Evolutionary conservation across 2,888 invertebrate species (phyloP), one percentile per base, ranked within the genome.

Genomic region (Oscheius onirici): DNA sequence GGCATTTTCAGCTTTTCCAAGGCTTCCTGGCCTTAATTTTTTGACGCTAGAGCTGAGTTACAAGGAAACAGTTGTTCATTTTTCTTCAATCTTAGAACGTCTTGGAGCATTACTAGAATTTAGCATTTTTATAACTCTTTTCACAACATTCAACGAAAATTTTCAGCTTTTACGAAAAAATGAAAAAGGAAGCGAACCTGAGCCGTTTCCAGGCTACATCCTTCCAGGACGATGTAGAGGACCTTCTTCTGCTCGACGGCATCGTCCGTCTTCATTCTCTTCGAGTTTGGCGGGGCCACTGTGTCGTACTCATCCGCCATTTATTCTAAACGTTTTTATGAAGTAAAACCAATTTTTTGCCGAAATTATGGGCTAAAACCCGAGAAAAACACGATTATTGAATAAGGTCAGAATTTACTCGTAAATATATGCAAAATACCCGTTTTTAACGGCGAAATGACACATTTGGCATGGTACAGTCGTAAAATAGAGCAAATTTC

Each of bases 191-290:
- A 8, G 3, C 13, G 5, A 10, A 95, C 96, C 91, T 97, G 97
- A 0, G 96, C 95, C 52, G 95, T 93, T 90, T 99, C 97, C 66
- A 99, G 89, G 86, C 96, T 95, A 3, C 97, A 96, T 71, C 93
- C 92, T 90, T 97, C 97, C 68, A 99, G 89, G 72, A 99, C 92
- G 49, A 99, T 92, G 61, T 97, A 92, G 88, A 95, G 95, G 2
- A 75, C 66, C 61, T 81, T 83, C 66, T 81, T 83, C 67, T 80
- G 80, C 24, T 75, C 72, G 15, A 65, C 66, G 20, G 69, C 66
- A 15, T 70, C 76, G 69, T 82, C 83, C 0, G 80, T 79, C 71
- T 83, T 84, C 74, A 84, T 63, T 44, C 82, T 76, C 70, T 84
- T 84, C 41, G 82, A 69, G 51, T 76, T 77, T 22, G 80, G 80